Conservation (phyloP, 2,888 invertebrate species). For the Zhuqinia jingwanae region DNA sequence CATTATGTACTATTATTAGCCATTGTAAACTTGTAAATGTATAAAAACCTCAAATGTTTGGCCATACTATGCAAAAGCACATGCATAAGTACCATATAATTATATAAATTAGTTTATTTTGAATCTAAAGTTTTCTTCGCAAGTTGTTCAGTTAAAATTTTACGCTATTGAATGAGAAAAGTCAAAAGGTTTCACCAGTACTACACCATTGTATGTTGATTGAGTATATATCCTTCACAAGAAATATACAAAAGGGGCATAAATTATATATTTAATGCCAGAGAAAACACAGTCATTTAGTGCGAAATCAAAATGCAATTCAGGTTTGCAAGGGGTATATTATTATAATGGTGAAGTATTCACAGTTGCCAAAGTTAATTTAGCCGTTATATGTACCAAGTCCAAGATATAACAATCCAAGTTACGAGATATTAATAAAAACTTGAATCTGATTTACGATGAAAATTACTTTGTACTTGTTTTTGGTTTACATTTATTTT, state of each 20-base stretch:
- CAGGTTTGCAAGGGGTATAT: conserved; percentile 54
- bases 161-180: conserved; percentile 20
- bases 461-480: background rate
- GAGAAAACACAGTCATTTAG: conserved; percentile 41
- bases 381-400: conserved; percentile 68
- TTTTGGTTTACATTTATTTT: background rate
- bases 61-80: conserved; percentile 14
- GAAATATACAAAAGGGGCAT: conserved; percentile 2
- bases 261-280: too few species aligned
- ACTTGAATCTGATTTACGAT: conserved; percentile 64
- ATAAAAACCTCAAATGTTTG: conserved; percentile 37
- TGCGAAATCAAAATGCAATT: conserved; percentile 56
- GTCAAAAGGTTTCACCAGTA: background rate
- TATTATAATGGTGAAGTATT: conserved; percentile 64
- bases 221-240: background rate
- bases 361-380: conserved; percentile 74
- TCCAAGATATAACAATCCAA: conserved; percentile 70
- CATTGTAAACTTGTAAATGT: conserved; percentile 36
- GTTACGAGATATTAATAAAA: conserved; percentile 69
- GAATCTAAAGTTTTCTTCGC: conserved; percentile 21
- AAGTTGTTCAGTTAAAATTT: conserved; percentile 49
- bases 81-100: conserved; percentile 12
- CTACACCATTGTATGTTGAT: background rate
- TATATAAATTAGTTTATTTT: background rate
- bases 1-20: background rate